Conservation (phyloP, 1,140 invertebrate species). For the Archivesica marissinica region DNA sequence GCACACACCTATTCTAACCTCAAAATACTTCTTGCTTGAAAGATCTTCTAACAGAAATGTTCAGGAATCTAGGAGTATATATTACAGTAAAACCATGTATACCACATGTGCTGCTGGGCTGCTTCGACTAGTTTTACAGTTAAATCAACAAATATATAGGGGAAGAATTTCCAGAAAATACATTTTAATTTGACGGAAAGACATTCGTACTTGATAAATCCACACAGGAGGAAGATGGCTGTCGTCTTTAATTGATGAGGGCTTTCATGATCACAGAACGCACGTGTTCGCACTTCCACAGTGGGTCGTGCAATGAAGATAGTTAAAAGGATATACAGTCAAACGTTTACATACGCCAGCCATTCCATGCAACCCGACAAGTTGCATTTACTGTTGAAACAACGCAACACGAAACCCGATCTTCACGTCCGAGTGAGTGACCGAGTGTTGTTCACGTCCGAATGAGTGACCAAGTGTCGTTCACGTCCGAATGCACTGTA, state of each 20-base stretch:
- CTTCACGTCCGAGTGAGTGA: too few species aligned
- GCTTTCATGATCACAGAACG: constrained; percentile 3
- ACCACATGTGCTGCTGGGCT: constrained; percentile 20
- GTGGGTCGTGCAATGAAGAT: too few species aligned
- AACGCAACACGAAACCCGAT: too few species aligned
- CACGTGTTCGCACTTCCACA: neutral
- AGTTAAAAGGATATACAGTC: too few species aligned
- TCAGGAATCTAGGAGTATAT: constrained; percentile 2
- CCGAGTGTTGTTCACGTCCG: too few species aligned
- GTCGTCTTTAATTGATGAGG: constrained; percentile 4
- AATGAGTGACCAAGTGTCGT: too few species aligned
- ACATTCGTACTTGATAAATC: constrained; percentile 38
- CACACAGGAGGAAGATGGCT: neutral
- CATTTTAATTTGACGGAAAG: constrained; percentile 36
- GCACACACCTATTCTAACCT: constrained; percentile 12
- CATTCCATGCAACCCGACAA: too few species aligned
- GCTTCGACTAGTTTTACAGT: constrained; percentile 18
- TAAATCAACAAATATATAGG: constrained; percentile 44
- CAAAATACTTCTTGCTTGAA: neutral
- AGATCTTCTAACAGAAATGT: neutral
- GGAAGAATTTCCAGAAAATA: constrained; percentile 17
- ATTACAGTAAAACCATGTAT: constrained; percentile 4
- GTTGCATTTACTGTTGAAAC: too few species aligned
- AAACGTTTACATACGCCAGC: too few species aligned
- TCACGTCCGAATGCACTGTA: too few species aligned